A percentile compares a stretch with the other conserved stretches of the same genome.
Evolutionary conservation across 2,797 vertebrate genomes (phyloP).

Genomic region (Crax fasciolata): DNA sequence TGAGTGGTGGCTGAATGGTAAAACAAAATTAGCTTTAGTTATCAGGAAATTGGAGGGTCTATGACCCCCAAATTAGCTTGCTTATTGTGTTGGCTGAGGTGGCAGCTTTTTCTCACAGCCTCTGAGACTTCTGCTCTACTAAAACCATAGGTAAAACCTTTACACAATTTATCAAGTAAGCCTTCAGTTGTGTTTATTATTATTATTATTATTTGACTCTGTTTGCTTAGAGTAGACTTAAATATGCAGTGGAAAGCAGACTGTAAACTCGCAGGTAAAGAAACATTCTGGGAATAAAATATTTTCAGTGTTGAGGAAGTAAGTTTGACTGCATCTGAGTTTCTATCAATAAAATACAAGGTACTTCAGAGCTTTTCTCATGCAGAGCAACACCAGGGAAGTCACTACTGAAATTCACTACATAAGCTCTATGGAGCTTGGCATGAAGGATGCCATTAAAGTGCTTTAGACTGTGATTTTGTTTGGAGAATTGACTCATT

Average conservation of each 20-base stretch:
- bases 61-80: background rate
- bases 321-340: background rate
- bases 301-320: background rate
- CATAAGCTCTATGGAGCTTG: background rate
- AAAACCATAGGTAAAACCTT: background rate
- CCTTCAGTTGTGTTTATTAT: background rate
- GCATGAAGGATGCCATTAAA: background rate
- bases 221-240: background rate
- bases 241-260: background rate
- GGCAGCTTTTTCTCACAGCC: background rate
- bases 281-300: background rate
- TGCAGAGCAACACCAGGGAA: background rate
- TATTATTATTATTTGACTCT: background rate
- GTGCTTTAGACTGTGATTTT: background rate
- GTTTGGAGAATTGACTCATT: background rate
- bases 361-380: background rate
- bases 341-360: background rate
- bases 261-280: background rate
- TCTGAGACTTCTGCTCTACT: background rate
- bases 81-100: background rate
- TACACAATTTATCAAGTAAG: rapidly evolving
- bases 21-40: background rate
- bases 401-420: background rate
- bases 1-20: background rate
- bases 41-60: background rate